Evolutionary conservation across 2,113 vertebrate genomes (phyloP), one percentile per base, ranked within the genome.

Genomic region (Chionodraco myersi): DNA sequence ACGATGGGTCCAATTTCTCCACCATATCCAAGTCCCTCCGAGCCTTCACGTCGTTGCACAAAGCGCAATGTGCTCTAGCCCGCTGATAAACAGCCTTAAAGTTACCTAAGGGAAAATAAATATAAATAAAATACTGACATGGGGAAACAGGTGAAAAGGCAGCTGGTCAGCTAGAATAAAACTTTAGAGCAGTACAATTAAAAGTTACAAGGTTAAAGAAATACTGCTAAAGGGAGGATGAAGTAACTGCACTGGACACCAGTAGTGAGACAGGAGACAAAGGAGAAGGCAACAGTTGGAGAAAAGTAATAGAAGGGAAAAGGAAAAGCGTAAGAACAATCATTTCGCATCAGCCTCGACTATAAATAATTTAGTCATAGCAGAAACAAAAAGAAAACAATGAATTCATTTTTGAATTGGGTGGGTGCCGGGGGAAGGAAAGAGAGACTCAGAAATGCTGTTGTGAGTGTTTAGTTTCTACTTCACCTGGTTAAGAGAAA

Each of bases 31-130:
- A 96, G 75, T 95, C 94, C 13, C 84, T 77, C 21, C 86, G 91
- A 0, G 95, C 95, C 87, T 96, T 90, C 6, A 91, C 88, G 75
- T 96, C 93, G 0, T 96, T 91, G 94, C 93, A 94, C 44, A 97
- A 77, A 0, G 96, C 94, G 0, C 94, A 88, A 0, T 96, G 95
- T 0, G 96, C 96, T 36, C 92, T 92, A 0, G 94, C 95, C 3
- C 95, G 92, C 84, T 97, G 96, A 92, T 96, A 96, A 75, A 95
- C 90, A 0, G 95, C 96, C 77, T 96, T 96, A 72, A 95, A 89
- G 0, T 96, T 96, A 80, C 94, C 96, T 97, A 73, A 23, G 66
- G 49, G 56, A 69, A 74, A 64, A 83, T 1, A 13, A 18, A 11
- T 48, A 60, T 3, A 80, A 83, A 76, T 51, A 14, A 34, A 21